Base-by-base conservation (phyloP, 2,113 vertebrate species). In the Glareola pratincola region DNA sequence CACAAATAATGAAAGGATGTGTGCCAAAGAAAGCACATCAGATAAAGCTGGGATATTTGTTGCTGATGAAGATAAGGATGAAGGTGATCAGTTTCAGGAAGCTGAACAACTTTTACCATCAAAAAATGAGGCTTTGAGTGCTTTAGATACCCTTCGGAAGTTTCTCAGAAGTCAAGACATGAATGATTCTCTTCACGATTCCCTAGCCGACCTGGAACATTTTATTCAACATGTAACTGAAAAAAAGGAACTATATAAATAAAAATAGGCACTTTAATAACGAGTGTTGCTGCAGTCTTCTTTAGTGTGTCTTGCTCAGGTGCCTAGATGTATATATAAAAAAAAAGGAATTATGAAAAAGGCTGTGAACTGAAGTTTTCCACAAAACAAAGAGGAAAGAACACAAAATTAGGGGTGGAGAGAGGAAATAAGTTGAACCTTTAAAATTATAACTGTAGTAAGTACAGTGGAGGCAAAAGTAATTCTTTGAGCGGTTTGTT, bases 201-300 rank as follows among this genome's bases (percentile, higher is more conserved):
- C 97, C 57, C 84, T 98, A 80, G 92, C 94, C 91, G 97, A 98
- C 77, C 78, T 98, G 80, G 98, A 98, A 83, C 97, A 96, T 94
- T 98, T 98, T 96, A 94, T 98, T 90, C 96, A 97, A 53, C 60
- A 75, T 69, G n/a, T 81, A 57, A 74, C 85, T 81, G 57, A 50
- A 53, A 86, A 76, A 71, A 67, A 62, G 4, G 15, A 86, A 54
- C 60, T 36, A 24, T 17, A 2, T 53, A 79, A 68, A 21, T 53
- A 94, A 95, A 93, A 68, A 71, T 29, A 62, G 34, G 23, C 29
- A 53, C 36, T 88, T 63, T 72, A 73, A 45, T 89, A 85, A 34
- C 29, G 86, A 74, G 32, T 27, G 26, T 87, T 57, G 80, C 56
- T 85, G 62, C 63, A 90, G 18, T 71, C 43, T 56, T 80, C n/a